Conservation (phyloP, 2,113 vertebrate genomes). For the Semnornis frantzii region DNA sequence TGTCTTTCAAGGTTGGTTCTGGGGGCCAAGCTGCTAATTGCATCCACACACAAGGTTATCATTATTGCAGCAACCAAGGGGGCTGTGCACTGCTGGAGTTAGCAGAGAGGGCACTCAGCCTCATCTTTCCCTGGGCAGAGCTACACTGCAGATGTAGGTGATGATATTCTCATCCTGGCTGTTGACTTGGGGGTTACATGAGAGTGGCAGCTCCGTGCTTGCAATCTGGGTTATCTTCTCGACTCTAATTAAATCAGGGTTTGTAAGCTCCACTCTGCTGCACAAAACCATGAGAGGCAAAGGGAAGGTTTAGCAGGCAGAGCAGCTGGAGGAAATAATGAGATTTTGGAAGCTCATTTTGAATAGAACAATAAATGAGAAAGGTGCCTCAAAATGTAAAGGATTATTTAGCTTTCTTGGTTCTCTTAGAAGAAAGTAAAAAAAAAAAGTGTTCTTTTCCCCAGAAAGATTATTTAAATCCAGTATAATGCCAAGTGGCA, state of each 20-base stretch:
- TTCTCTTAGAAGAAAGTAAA: conserved; percentile 9
- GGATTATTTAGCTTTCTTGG: neutral
- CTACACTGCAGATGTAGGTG: neutral
- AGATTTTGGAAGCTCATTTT: conserved; percentile 25
- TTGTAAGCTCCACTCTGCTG: neutral
- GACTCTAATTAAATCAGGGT: conserved; percentile 8
- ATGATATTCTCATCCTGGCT: neutral
- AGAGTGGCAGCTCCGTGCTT: neutral
- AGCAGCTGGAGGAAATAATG: conserved; percentile 5
- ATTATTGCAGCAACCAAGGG: neutral
- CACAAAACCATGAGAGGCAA: neutral
- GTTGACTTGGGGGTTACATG: neutral
- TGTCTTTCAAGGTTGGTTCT: neutral
- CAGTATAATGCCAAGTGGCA: conserved; percentile 3
- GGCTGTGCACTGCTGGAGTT: neutral
- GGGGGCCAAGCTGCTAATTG: neutral
- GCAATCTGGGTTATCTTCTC: neutral
- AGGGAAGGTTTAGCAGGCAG: neutral
- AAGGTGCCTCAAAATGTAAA: conserved; percentile 1
- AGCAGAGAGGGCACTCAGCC: neutral
- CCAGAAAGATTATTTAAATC: conserved; percentile 15
- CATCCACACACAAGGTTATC: neutral
- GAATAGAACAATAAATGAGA: conserved; percentile 33
- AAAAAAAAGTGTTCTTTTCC: neutral
- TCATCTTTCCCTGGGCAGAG: neutral